phyloP scores from a whole-genome alignment of 2,888 invertebrate species.

The Rosalia funebris region DNA sequence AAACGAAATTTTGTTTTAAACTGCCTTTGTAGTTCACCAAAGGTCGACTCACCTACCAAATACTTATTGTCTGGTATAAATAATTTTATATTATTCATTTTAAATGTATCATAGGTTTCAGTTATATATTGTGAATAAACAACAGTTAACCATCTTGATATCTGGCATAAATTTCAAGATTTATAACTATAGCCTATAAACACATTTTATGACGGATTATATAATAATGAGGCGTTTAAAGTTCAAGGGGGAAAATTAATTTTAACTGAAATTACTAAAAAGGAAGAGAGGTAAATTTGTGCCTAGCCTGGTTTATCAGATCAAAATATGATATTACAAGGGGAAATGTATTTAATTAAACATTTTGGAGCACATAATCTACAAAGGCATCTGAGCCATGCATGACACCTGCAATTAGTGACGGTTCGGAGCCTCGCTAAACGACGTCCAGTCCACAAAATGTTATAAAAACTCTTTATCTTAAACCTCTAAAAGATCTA shows the following conservation, averaged over 20 bases:
- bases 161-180: too few species aligned
- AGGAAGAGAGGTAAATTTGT: slow-evolving; percentile 25
- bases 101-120: too few species aligned
- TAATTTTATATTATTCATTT: too few species aligned
- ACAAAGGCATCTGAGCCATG: slow-evolving; percentile 57
- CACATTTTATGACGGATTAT: too few species aligned
- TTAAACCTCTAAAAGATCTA: neutral
- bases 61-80: too few species aligned
- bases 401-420: slow-evolving; percentile 65
- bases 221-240: too few species aligned
- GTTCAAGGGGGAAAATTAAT: slow-evolving; percentile 14
- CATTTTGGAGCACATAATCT: slow-evolving; percentile 60
- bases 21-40: too few species aligned
- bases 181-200: too few species aligned
- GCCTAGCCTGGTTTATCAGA: slow-evolving; percentile 51
- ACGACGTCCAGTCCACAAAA: slow-evolving; percentile 46
- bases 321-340: slow-evolving; percentile 61
- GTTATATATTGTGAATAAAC: too few species aligned
- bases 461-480: slow-evolving; percentile 4
- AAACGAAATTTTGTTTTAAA: too few species aligned
- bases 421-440: slow-evolving; percentile 59
- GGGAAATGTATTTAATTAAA: slow-evolving; percentile 64
- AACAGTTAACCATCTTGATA: too few species aligned
- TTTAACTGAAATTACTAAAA: slow-evolving; percentile 24
- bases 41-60: too few species aligned